phyloP scores from a whole-genome alignment of 1,140 invertebrate genomes.

The Parapsyche elsis region DNA sequence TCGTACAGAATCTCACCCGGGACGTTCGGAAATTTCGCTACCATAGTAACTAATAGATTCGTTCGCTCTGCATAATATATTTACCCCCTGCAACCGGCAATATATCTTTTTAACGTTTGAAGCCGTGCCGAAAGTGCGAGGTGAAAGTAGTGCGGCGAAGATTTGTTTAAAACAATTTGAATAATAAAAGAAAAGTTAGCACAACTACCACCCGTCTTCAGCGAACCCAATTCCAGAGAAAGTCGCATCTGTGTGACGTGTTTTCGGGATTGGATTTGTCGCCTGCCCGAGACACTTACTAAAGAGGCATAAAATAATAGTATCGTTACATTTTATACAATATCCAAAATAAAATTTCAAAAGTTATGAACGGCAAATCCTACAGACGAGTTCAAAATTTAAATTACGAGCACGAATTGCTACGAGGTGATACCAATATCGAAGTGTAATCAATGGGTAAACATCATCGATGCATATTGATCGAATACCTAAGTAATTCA shows the following conservation, averaged over 20 bases:
- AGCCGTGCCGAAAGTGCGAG: neutral
- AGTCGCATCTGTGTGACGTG: neutral
- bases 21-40: neutral
- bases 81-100: constrained; percentile 21
- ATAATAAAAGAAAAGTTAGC: constrained; percentile 33
- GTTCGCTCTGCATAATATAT: constrained; percentile 38
- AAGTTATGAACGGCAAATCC: no score
- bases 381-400: no score
- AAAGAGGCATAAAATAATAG: neutral
- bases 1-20: neutral
- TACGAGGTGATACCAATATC: no score
- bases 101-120: constrained; percentile 39
- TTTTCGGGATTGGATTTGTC: neutral
- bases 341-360: no score
- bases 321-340: no score
- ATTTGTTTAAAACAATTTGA: constrained; percentile 44
- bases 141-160: constrained; percentile 22
- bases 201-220: no score
- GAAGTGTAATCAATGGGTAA: no score
- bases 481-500: no score
- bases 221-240: no score
- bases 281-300: neutral
- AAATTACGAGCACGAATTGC: no score
- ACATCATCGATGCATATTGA: no score
- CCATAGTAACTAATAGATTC: constrained; percentile 41